Evolutionary conservation across 2,113 vertebrate genomes (phyloP), one percentile per base, ranked within the genome.

Genomic region (Acrocephalus kingi): DNA sequence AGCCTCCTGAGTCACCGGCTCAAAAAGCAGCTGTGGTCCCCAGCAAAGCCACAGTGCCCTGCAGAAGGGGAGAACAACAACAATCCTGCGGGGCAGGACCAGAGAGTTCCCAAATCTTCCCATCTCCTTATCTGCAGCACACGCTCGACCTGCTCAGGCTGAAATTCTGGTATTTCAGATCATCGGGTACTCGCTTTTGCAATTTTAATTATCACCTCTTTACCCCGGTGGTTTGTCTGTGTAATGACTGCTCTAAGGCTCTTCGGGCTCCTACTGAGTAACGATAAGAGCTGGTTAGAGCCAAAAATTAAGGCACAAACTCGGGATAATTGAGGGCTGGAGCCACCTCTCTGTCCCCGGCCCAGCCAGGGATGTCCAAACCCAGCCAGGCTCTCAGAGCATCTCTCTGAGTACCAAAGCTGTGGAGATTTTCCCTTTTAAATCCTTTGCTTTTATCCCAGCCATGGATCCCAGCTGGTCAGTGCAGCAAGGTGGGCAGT

Each of bases 151-250:
- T 90, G 96, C 94, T 83, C n/a, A 8, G 90, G 96, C 90, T 85
- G 93, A 94, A 96, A 87, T 76, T 89, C 96, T 73, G 93, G 91
- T 92, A 39, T 73, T 87, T 87, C 89, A 75, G 51, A 96, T 35
- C 58, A 12, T 16, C 0, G 2, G 43, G 49, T 37, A 15, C 13
- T 80, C 12, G 20, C 30, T 85, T 97, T 91, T 91, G 93, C 84
- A 80, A 95, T 62, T 48, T 72, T 85, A 94, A 91, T 91, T 16
- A 78, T 78, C 68, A 33, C 45, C 93, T 89, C 84, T 79, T 72
- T 25, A 54, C 62, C 66, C 74, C 16, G 0, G 25, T 54, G 69
- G 20, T 48, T 74, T 33, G 77, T 39, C 77, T 48, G 43, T 13
- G n/a, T 18, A 39, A 48, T 1, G 1, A 31, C 16, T 8, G 0